These are phyloP conservation scores for Drosophila cognata DNA, from an alignment of 2,888 invertebrate genomes.

Conservation along the genomic window DNA sequence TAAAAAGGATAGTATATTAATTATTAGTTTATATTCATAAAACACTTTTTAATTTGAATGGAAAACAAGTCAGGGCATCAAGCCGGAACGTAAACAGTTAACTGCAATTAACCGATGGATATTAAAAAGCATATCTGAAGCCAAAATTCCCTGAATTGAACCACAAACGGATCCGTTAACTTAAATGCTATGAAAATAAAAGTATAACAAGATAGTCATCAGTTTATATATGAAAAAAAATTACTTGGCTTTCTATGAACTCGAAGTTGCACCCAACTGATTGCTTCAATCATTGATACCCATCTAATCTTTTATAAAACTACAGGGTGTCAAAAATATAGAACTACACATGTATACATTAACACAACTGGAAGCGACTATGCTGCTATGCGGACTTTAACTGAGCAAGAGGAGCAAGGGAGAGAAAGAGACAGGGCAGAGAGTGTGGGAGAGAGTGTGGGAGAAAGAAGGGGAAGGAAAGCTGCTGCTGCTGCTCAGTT, in stretches of 20 bases:
- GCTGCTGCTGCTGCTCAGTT: constrained; percentile 3
- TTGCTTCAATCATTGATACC: background rate
- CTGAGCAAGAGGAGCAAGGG: background rate
- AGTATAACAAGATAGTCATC: background rate
- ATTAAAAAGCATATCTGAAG: no score
- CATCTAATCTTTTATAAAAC: no score
- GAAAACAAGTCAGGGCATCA: background rate
- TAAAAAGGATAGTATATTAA: no score
- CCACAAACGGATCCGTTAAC: background rate
- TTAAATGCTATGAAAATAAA: background rate
- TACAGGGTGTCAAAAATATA: constrained; percentile 19
- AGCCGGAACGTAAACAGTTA: background rate
- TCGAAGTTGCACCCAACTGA: background rate
- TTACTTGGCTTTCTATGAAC: background rate
- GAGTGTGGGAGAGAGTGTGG: background rate
- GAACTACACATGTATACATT: constrained; percentile 38
- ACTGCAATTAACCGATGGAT: background rate
- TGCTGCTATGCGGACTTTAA: constrained; percentile 8
- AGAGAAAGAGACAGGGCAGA: background rate
- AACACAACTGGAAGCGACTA: constrained; percentile 29
- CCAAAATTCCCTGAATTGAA: background rate
- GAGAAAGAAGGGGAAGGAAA: background rate
- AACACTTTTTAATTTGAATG: background rate
- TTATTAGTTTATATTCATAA: no score
- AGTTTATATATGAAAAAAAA: background rate